Evolutionary conservation across 2,797 vertebrate species (phyloP).

Genomic region (Spinus pinus): DNA sequence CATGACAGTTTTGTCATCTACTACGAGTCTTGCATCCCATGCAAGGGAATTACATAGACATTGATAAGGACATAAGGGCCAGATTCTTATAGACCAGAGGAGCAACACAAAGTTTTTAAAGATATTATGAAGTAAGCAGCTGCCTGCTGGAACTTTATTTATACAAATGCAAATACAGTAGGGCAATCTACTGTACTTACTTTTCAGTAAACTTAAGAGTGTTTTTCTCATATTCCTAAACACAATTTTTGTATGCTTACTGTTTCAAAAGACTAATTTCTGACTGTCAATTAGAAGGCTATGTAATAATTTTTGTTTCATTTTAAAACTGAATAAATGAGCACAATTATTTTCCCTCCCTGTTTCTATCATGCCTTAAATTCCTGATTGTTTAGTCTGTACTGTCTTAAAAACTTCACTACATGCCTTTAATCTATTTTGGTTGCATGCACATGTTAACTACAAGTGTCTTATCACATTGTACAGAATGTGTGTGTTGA

Average conservation of each 20-base stretch:
- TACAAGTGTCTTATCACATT: constrained; percentile 10
- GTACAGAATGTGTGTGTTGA: constrained; percentile 31
- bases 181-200: neutral
- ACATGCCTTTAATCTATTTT: constrained; percentile 44
- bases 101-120: neutral
- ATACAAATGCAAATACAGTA: constrained; percentile 2
- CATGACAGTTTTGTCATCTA: neutral
- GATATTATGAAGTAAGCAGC: neutral
- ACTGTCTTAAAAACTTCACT: neutral
- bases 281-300: constrained; percentile 28
- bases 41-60: neutral
- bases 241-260: neutral
- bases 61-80: neutral
- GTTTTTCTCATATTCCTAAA: constrained; percentile 17
- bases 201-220: neutral
- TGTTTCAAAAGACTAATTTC: neutral
- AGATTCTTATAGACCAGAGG: neutral
- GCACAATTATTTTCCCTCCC: constrained; percentile 43
- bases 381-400: constrained; percentile 23
- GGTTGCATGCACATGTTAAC: constrained; percentile 24
- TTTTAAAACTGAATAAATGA: constrained; percentile 50
- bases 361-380: constrained; percentile 54
- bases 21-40: neutral
- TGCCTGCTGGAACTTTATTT: neutral
- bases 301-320: constrained; percentile 23